Conservation (phyloP, 2,797 vertebrate species). For the Aratinga solstitialis region DNA sequence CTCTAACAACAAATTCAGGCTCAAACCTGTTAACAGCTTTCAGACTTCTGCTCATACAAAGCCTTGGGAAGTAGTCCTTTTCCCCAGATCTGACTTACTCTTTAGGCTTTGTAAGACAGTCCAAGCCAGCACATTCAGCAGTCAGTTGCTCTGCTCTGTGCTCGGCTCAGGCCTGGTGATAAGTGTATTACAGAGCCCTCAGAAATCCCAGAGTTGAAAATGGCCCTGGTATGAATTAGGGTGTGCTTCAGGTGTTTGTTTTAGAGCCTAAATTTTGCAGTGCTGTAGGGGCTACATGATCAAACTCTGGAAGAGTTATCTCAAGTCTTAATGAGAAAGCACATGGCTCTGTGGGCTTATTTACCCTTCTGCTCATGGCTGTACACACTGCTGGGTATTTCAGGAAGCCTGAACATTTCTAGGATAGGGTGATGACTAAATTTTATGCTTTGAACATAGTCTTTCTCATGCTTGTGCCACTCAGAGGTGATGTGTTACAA, state of each 20-base stretch:
- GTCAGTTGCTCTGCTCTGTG: neutral
- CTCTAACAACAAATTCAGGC: neutral
- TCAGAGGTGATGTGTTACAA: neutral
- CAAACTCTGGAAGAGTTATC: neutral
- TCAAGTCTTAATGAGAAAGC: neutral
- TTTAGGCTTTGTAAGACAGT: neutral
- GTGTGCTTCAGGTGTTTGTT: neutral
- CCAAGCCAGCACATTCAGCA: neutral
- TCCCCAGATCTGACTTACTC: neutral
- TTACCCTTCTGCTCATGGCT: neutral
- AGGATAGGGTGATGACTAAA: neutral
- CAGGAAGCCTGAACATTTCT: neutral
- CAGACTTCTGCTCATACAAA: neutral
- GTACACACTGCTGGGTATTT: accelerated
- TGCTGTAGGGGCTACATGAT: neutral
- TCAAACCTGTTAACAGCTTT: neutral
- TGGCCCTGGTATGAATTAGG: neutral
- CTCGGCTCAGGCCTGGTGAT: neutral
- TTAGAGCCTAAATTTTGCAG: neutral
- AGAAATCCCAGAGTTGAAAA: neutral
- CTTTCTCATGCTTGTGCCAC: neutral
- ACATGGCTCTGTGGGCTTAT: neutral
- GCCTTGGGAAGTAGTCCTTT: neutral
- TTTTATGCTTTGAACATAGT: neutral
- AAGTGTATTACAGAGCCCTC: neutral